phyloP scores from a whole-genome alignment of 2,888 invertebrate genomes.

The Cheilosia vulpina region DNA sequence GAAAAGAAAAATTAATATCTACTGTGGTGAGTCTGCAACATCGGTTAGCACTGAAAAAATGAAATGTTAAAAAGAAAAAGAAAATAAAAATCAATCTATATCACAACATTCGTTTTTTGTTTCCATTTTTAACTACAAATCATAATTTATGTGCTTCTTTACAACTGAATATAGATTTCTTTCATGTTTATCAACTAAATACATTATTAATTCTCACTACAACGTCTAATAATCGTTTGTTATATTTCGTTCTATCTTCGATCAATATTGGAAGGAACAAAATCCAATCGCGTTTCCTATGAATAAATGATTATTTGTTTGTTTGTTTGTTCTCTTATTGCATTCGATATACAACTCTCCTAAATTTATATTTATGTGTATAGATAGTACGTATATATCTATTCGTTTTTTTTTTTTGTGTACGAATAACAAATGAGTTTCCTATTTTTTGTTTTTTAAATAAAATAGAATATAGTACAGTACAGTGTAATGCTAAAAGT shows the following conservation, averaged over 20 bases:
- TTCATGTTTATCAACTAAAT: conserved; percentile 43
- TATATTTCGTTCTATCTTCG: not conserved
- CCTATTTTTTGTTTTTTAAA: conserved; percentile 37
- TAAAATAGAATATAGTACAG: conserved; percentile 65
- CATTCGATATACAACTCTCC: conserved; percentile 55
- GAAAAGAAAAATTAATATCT: not conserved
- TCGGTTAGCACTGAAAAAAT: conserved; percentile 4
- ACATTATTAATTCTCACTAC: conserved; percentile 61
- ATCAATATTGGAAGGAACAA: conserved; percentile 39
- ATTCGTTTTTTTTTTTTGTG: conserved; percentile 51
- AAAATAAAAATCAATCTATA: conserved; percentile 56
- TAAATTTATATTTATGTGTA: conserved; percentile 35
- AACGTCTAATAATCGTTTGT: conserved; percentile 50
- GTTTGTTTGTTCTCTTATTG: conserved; percentile 51
- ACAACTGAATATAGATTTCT: conserved; percentile 46
- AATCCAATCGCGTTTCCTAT: conserved; percentile 16
- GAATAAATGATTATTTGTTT: conserved; percentile 8
- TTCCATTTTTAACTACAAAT: conserved; percentile 40
- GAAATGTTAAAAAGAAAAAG: conserved; percentile 17
- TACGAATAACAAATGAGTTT: conserved; percentile 72
- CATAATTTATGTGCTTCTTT: conserved; percentile 37
- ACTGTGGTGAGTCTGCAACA: conserved; percentile 2
- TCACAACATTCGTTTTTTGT: conserved; percentile 67
- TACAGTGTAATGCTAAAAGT: conserved; percentile 36
- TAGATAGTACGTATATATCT: conserved; percentile 30